phyloP scores from a whole-genome alignment of 2,888 invertebrate species.

The Cosmia trapezina region DNA sequence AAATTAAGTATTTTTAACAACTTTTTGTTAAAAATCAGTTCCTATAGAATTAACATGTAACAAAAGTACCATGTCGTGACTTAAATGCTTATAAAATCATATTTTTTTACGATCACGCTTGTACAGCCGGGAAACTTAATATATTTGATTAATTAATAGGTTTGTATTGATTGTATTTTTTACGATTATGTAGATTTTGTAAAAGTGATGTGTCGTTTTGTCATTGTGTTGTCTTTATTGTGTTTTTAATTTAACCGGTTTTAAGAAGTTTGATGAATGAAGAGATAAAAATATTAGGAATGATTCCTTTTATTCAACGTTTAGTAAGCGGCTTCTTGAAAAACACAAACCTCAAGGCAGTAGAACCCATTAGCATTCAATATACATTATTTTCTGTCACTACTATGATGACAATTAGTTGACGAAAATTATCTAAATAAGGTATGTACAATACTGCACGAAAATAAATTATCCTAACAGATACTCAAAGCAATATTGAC shows the following conservation, averaged over 20 bases:
- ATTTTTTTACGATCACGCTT: constrained; percentile 36
- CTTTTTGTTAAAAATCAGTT: constrained; percentile 37
- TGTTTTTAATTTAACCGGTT: constrained; percentile 19
- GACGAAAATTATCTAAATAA: not conserved
- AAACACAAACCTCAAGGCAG: not conserved
- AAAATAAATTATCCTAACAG: not conserved
- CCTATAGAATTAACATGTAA: constrained; percentile 32
- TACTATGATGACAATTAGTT: too few relatives aligned
- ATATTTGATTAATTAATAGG: constrained; percentile 61
- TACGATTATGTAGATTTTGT: constrained; percentile 31
- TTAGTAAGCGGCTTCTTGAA: not conserved
- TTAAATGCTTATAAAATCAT: constrained; percentile 28
- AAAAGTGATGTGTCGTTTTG: constrained; percentile 8
- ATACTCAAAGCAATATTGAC: not conserved
- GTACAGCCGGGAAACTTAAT: constrained; percentile 32
- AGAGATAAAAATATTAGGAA: not conserved
- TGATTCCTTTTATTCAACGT: not conserved
- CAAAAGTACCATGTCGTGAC: constrained; percentile 56
- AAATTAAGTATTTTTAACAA: not conserved
- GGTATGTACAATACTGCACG: not conserved
- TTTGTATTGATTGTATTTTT: constrained; percentile 32
- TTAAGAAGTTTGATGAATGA: not conserved
- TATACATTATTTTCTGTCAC: not conserved
- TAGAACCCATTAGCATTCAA: not conserved
- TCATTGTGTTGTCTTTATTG: constrained; percentile 1